Percentiles rank a stretch among this genome's conserved stretches.
phyloP scores from a whole-genome alignment of 2,797 vertebrate species.

The Glyptemys insculpta region DNA sequence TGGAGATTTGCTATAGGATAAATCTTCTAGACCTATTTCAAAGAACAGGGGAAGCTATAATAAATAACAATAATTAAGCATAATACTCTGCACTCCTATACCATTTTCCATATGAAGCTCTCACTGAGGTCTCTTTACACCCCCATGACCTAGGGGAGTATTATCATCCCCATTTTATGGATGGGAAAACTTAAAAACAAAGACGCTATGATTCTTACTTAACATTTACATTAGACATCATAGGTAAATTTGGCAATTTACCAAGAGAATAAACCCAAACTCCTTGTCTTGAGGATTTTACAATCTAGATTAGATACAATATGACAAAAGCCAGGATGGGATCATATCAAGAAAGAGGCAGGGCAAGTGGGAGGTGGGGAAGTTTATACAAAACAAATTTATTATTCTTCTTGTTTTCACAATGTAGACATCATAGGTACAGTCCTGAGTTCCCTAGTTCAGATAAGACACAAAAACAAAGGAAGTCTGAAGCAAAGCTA shows the following conservation, averaged over 20 bases:
- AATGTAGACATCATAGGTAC: not conserved
- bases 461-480: not conserved
- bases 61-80: not conserved
- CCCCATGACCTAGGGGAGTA: too few relatives aligned
- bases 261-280: not conserved
- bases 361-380: not conserved
- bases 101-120: not conserved
- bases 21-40: not conserved
- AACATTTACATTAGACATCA: not conserved
- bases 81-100: not conserved
- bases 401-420: not conserved
- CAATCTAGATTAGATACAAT: not conserved
- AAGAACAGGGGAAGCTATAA: not conserved
- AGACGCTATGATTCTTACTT: not conserved
- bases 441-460: not conserved
- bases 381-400: constrained; percentile 24
- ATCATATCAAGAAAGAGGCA: constrained; percentile 23
- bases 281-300: not conserved
- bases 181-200: not conserved
- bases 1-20: not conserved
- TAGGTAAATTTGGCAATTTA: not conserved
- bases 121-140: not conserved
- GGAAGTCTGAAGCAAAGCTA: not conserved
- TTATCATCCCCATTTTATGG: not conserved
- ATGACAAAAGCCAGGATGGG: not conserved